Evolutionary conservation across 37 sponge, comb jelly and placozoan species (phyloP).

Genomic region (Amphimedon queenslandica): DNA sequence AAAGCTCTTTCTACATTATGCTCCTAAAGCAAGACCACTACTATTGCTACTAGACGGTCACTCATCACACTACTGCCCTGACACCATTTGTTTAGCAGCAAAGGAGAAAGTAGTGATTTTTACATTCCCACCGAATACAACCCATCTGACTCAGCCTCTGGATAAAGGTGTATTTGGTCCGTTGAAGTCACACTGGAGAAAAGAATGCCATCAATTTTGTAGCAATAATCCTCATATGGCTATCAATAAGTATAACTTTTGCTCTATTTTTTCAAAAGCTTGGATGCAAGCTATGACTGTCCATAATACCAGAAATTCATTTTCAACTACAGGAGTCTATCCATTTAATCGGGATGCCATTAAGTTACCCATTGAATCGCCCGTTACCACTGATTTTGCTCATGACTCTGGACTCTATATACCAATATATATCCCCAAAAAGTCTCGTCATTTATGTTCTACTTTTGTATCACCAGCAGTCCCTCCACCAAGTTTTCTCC

Average conservation of each 20-base stretch:
- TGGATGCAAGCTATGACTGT: slow-evolving; percentile 27
- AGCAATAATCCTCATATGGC: slow-evolving; percentile 28
- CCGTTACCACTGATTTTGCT: neutral
- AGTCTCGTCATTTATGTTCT: too few species aligned
- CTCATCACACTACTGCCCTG: slow-evolving; percentile 48
- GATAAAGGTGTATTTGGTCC: slow-evolving; percentile 50
- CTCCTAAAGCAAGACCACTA: slow-evolving; percentile 27
- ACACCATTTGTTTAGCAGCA: slow-evolving; percentile 33
- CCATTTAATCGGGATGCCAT: slow-evolving; percentile 11
- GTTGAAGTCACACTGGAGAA: slow-evolving; percentile 35
- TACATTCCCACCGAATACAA: slow-evolving; percentile 61
- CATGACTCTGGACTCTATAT: neutral
- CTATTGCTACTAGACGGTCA: slow-evolving; percentile 72
- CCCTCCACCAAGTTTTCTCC: neutral
- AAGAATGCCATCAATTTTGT: slow-evolving; percentile 20
- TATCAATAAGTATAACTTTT: slow-evolving; percentile 19
- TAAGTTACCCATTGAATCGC: neutral
- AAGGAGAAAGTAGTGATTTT: slow-evolving; percentile 27
- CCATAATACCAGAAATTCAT: neutral
- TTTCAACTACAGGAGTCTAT: slow-evolving; percentile 32
- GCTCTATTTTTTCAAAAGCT: slow-evolving; percentile 12
- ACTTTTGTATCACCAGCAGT: neutral
- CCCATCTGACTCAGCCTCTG: slow-evolving; percentile 64
- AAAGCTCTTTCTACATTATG: slow-evolving; percentile 23
- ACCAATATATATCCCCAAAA: neutral